These are phyloP conservation scores for Neotoma lepida DNA, from an alignment of 2,113 vertebrate genomes.

Conservation along the genomic window DNA sequence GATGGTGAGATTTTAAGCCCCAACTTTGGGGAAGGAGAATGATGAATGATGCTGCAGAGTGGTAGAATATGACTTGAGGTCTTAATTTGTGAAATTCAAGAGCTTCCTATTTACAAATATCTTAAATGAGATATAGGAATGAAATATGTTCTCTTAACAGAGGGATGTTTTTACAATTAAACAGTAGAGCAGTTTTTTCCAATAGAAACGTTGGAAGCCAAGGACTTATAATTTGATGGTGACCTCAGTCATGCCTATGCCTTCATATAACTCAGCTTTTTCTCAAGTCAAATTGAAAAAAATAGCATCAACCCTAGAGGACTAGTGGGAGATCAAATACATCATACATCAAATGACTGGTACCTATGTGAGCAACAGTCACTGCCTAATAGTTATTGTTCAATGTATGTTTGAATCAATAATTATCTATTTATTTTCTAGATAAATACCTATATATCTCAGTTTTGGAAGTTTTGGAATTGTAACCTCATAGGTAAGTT, in stretches of 20 bases:
- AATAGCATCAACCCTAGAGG: background rate
- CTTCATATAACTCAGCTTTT: background rate
- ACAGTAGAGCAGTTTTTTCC: background rate
- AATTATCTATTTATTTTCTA: slow-evolving; percentile 23
- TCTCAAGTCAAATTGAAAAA: slow-evolving; percentile 7
- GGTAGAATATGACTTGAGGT: background rate
- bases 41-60: background rate
- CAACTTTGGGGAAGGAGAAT: background rate
- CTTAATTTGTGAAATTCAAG: slow-evolving; percentile 34
- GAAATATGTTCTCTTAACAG: background rate
- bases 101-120: background rate
- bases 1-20: background rate
- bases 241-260: background rate
- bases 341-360: background rate
- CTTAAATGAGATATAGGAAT: slow-evolving; percentile 3
- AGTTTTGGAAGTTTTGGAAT: slow-evolving; percentile 23
- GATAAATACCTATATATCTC: background rate
- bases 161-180: background rate
- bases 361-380: background rate
- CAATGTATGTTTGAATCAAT: background rate
- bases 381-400: background rate
- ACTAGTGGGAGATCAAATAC: background rate
- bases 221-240: background rate
- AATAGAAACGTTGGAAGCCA: background rate
- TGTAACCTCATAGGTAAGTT: background rate